Percentiles rank a stretch among this genome's conserved stretches.
Conservation (phyloP, 2,888 invertebrate genomes). For the Griposia aprilina region DNA sequence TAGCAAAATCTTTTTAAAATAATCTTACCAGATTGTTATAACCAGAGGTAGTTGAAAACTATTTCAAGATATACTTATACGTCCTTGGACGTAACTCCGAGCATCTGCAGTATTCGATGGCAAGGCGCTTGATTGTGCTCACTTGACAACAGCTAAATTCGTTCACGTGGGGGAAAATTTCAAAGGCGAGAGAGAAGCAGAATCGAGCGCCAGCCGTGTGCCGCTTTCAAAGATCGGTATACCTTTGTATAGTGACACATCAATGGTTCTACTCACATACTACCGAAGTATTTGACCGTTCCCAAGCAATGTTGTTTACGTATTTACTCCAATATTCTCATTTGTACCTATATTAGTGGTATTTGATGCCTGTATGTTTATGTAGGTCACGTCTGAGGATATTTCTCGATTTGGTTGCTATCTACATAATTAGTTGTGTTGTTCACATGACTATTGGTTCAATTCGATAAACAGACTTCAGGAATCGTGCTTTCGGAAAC, state of each 20-base stretch:
- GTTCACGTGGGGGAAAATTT: slow-evolving; percentile 69
- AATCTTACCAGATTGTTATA: background rate
- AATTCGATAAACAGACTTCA: slow-evolving; percentile 12
- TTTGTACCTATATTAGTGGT: slow-evolving; percentile 31
- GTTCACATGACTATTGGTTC: slow-evolving; percentile 33
- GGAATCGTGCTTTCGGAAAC: background rate
- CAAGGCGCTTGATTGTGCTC: slow-evolving; percentile 70
- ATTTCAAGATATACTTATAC: background rate
- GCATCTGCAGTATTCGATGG: slow-evolving; percentile 58
- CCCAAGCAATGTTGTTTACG: slow-evolving; percentile 29
- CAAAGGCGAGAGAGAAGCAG: slow-evolving; percentile 66
- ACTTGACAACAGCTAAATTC: slow-evolving; percentile 72
- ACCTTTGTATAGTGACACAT: slow-evolving; percentile 60
- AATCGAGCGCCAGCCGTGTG: slow-evolving; percentile 57
- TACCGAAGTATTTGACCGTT: slow-evolving; percentile 34
- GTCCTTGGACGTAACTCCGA: slow-evolving; percentile 13
- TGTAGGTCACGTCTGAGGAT: slow-evolving; percentile 54
- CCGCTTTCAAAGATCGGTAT: slow-evolving; percentile 55
- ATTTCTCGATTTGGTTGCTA: slow-evolving; percentile 52
- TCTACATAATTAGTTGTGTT: slow-evolving; percentile 55
- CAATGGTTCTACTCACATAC: slow-evolving; percentile 7
- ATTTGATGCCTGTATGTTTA: slow-evolving; percentile 24
- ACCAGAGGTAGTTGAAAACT: background rate
- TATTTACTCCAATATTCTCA: slow-evolving; percentile 36
- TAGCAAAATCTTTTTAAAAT: background rate